Conservation (phyloP, 2,797 vertebrate genomes). For the Falco biarmicus region DNA sequence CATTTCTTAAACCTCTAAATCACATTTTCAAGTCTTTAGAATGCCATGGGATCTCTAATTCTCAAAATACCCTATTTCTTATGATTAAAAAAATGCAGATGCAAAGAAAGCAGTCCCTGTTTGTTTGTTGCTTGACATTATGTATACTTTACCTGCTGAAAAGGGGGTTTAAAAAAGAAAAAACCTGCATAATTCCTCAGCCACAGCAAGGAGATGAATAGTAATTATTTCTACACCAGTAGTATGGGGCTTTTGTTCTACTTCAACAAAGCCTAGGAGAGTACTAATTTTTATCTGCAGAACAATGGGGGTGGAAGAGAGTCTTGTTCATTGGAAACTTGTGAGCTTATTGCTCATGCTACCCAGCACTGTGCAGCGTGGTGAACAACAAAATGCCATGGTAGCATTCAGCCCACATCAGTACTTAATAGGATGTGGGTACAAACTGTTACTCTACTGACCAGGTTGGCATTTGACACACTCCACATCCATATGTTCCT, state of each 20-base stretch:
- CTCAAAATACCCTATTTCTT: not conserved
- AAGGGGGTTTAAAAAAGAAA: not conserved
- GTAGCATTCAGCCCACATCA: not conserved
- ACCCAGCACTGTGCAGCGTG: not conserved
- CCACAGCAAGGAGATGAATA: not conserved
- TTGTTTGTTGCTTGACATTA: not conserved
- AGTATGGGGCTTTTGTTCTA: not conserved
- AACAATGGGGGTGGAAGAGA: not conserved
- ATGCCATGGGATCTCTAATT: not conserved
- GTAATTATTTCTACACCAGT: not conserved
- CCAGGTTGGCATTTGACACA: not conserved
- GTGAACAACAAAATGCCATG: not conserved
- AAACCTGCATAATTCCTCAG: not conserved
- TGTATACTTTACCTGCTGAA: not conserved
- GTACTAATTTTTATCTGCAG: not conserved
- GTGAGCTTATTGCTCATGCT: not conserved
- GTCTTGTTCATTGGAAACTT: not conserved
- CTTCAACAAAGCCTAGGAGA: not conserved
- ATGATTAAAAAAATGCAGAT: not conserved
- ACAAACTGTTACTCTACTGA: not conserved
- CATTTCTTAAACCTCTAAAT: not conserved
- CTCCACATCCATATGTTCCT: not conserved
- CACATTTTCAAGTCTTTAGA: not conserved
- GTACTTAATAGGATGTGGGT: rapidly evolving
- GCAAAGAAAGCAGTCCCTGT: not conserved